Evolutionary conservation across 92 coral and sea anemone species (phyloP).

Genomic region (Epizoanthus fatuus): DNA sequence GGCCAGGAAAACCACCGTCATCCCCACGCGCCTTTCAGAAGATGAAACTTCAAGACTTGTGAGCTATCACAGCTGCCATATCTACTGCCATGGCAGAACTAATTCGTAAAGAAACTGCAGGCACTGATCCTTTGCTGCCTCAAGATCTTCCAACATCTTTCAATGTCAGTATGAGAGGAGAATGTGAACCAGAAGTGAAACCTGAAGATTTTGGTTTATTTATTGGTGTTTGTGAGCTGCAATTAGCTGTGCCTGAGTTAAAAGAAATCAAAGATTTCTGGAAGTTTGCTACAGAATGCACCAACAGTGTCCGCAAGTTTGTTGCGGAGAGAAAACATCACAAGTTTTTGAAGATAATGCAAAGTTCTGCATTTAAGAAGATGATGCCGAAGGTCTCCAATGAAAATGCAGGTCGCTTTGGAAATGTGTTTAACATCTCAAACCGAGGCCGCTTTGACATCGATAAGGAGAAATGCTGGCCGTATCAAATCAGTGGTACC

Average conservation of each 20-base stretch:
- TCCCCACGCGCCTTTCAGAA: conserved; percentile 36
- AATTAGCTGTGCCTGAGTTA: conserved; percentile 11
- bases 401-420: conserved; percentile 19
- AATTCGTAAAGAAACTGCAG: background rate
- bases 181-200: conserved; percentile 33
- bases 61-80: conserved; percentile 56
- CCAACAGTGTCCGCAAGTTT: background rate
- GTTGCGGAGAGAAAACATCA: conserved; percentile 20
- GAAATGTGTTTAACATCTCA: conserved; percentile 44
- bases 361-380: background rate
- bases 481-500: conserved; percentile 34
- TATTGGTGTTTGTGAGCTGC: conserved; percentile 8
- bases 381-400: background rate
- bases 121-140: background rate
- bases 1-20: conserved; percentile 46
- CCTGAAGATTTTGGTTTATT: conserved; percentile 39
- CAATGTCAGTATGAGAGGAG: conserved; percentile 39
- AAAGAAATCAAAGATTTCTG: conserved; percentile 26
- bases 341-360: background rate
- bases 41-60: conserved; percentile 51
- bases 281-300: conserved; percentile 47
- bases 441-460: conserved; percentile 49
- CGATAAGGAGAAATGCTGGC: background rate
- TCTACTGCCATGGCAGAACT: conserved; percentile 43
- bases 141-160: conserved; percentile 1